Base-by-base conservation (phyloP, 2,888 invertebrate species). In the Anorthoa munda region DNA sequence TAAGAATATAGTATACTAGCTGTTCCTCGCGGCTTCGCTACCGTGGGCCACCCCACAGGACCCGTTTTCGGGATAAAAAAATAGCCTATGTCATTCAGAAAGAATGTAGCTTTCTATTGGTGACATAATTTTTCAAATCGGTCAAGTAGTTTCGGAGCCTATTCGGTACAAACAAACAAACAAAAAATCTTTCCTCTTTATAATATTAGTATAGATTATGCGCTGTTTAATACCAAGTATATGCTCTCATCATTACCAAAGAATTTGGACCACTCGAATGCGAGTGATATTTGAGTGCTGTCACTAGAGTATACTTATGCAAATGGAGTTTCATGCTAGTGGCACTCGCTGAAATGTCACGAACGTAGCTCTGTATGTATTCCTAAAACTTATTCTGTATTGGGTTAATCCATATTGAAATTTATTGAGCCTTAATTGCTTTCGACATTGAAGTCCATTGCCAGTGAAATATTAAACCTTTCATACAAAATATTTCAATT, bases 401-500 rank as follows among this genome's bases (percentile, higher is more conserved):
- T n/a, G 13, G 48, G 18, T 53, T 46, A 39, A 60, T 64, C 7
- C 18, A 13, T 45, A 65, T 59, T 0, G n/a, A 45, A 64, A 50
- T 55, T 31, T 15, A 39, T 59, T 64, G 4, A 58, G 17, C 11
- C 7, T 4, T 45, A 50, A 55, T 21, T 76, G 50, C 23, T 53
- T 53, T 78, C 48, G 64, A 60, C 45, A n/a, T 64, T 58, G 31
- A 21, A n/a, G 21, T 53, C 11, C 15, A n/a, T 50, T 65, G n/a
- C 18, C 26, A 26, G 21, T 64, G 21, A 31, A 75, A 51, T 4
- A 39, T 18, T 15, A 5, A 58, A n/a, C 11, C 18, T 66, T 61
- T 55, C 15, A 46, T n/a, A 60, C 48, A 23, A 72, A 72, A 65
- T 65, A 7, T 66, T 61, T 39, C 39, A 51, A 59, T 64, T 53